Evolutionary conservation across 1,140 invertebrate species (phyloP), one percentile per base, ranked within the genome.

Genomic region (Sinella curviseta): DNA sequence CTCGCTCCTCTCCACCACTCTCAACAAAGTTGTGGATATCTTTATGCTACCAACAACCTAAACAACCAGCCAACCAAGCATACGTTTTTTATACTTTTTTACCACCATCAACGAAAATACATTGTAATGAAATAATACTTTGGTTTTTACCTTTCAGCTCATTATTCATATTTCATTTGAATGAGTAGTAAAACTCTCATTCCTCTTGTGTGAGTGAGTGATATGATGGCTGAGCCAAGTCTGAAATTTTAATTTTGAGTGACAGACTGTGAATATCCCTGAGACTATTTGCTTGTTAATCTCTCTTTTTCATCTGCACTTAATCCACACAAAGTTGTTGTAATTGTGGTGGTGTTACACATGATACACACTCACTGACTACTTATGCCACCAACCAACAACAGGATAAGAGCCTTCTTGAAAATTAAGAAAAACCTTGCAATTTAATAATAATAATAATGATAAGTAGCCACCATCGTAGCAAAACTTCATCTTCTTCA

Each of bases 251-350:
- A 60, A 60, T 60, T 70, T 70, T 70, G 65, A 70, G 65, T 70
- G 65, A 70, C 65, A 70, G 65, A 70, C 65, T 70, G 65, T 33
- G 65, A 70, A 70, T 70, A 70, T 31, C 31, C 65, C 31, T 31
- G 3, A 70, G 65, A 70, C 26, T 65, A 65, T 65, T 65, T 65
- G 24, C 57, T 33, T 70, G 30, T 70, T 70, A 70, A 70, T 70
- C 65, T 70, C 31, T 14, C 57, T 4, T 30, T 70, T 31, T 70
- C 26, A 70, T 70, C 65, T 70, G 65, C 4, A 60, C 57, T 16
- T 60, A 26, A 17, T 60, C 24, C 57, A 60, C 39, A 12, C 39
- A 48, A 8, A 48, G 8, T 12, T 8, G 8, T 48, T 8, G 8
- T 12, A 48, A 12, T 48, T 48, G 39, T 20, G 39, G 39, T 48